Conservation (phyloP, 2,888 invertebrate species). For the Limulus polyphemus region DNA sequence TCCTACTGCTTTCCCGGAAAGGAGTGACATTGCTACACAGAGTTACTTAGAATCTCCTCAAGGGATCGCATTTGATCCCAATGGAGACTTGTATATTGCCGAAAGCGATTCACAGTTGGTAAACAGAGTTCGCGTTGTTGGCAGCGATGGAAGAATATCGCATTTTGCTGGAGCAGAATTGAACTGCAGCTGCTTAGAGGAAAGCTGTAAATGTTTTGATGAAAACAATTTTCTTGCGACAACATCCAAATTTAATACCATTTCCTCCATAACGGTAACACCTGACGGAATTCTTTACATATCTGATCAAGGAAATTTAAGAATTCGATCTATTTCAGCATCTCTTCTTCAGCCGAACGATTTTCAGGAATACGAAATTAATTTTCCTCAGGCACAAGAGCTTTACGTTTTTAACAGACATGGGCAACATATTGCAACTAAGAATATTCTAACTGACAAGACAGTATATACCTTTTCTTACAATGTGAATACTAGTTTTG, state of each 20-base stretch:
- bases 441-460: slow-evolving; percentile 79
- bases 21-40: slow-evolving; percentile 32
- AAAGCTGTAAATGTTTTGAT: slow-evolving; percentile 37
- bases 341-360: slow-evolving; percentile 50
- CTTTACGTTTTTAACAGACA: slow-evolving; percentile 80
- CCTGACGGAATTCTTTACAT: slow-evolving; percentile 92
- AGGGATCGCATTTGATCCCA: slow-evolving; percentile 78
- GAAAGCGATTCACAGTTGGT: slow-evolving; percentile 69
- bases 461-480: slow-evolving; percentile 90
- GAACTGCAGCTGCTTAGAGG: slow-evolving; percentile 38
- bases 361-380: slow-evolving; percentile 74
- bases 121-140: slow-evolving; percentile 36
- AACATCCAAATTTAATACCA: slow-evolving; percentile 36
- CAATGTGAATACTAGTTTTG: slow-evolving; percentile 53
- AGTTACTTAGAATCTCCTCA: slow-evolving; percentile 61
- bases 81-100: slow-evolving; percentile 81
- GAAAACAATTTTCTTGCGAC: slow-evolving; percentile 36
- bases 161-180: slow-evolving; percentile 38
- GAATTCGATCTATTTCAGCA: slow-evolving; percentile 46
- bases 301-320: slow-evolving; percentile 64
- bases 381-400: slow-evolving; percentile 84
- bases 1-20: slow-evolving; percentile 11
- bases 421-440: slow-evolving; percentile 90
- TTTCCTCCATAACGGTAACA: slow-evolving; percentile 68
- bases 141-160: slow-evolving; percentile 36